Conservation (phyloP, 2,888 invertebrate species). For the Dynastes hyllus region DNA sequence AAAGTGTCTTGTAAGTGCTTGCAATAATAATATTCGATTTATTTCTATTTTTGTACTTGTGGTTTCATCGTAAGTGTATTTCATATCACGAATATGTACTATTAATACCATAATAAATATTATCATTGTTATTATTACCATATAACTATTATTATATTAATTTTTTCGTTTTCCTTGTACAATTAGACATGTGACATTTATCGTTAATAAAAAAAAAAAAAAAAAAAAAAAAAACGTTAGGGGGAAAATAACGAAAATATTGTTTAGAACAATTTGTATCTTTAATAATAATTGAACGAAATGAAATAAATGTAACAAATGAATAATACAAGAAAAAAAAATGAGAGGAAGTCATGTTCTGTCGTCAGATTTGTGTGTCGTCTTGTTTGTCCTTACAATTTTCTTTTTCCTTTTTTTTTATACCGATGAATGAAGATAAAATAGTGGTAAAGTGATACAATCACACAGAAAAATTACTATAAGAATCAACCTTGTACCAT, state of each 20-base stretch:
- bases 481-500: too few species aligned
- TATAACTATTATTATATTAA: too few species aligned
- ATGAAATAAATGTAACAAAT: constrained; percentile 1
- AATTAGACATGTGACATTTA: constrained; percentile 12
- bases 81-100: not conserved
- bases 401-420: constrained; percentile 33
- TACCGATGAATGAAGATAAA: not conserved
- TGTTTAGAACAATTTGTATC: not conserved
- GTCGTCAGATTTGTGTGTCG: constrained; percentile 44
- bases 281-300: not conserved
- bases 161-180: too few species aligned
- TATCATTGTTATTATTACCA: constrained; percentile 25
- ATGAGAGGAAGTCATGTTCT: constrained; percentile 52
- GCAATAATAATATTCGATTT: constrained; percentile 12
- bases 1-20: constrained; percentile 18
- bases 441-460: constrained; percentile 31
- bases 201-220: not conserved
- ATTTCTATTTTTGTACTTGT: constrained; percentile 34
- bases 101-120: constrained; percentile 9
- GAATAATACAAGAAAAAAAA: not conserved
- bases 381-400: constrained; percentile 43
- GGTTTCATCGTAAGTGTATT: constrained; percentile 14
- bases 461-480: not conserved
- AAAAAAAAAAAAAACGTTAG: not conserved
- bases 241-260: constrained; percentile 2